Evolutionary conservation across 2,113 vertebrate species (phyloP).

Genomic region (Etheostoma spectabile): DNA sequence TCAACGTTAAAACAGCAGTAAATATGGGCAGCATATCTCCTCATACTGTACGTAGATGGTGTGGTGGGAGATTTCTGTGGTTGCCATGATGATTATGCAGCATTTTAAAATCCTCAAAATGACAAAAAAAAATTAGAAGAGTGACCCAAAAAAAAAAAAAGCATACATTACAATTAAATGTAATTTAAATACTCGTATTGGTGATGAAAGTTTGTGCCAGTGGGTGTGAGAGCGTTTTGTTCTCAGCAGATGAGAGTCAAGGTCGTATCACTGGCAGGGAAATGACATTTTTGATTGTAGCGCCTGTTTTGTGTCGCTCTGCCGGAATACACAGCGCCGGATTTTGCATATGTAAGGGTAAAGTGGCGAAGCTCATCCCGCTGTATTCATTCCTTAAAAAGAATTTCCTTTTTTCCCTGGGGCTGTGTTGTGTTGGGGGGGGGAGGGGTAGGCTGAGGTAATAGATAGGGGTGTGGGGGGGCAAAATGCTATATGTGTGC

Average conservation of each 20-base stretch:
- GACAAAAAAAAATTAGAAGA: neutral
- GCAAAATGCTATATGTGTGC: conserved; percentile 46
- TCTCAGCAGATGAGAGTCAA: neutral
- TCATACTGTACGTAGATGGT: no score
- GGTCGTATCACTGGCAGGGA: conserved; percentile 59
- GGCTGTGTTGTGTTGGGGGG: conserved; percentile 48
- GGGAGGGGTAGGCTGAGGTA: neutral
- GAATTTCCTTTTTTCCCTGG: conserved; percentile 69
- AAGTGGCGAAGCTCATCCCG: conserved; percentile 74
- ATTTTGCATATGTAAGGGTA: conserved; percentile 84
- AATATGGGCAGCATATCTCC: no score
- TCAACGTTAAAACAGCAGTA: no score
- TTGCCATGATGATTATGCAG: neutral
- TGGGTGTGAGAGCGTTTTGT: conserved; percentile 12
- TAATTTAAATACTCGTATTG: conserved; percentile 1
- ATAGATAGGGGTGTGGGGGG: conserved; percentile 9
- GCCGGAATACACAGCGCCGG: conserved; percentile 55
- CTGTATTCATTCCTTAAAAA: conserved; percentile 76
- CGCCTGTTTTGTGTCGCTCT: conserved; percentile 72
- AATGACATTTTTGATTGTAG: conserved; percentile 81
- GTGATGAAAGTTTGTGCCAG: conserved; percentile 7
- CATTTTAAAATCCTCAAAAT: neutral
- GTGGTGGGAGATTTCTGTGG: neutral
- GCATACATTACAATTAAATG: no score
- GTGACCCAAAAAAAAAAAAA: neutral